Evolutionary conservation across 2,797 vertebrate genomes (phyloP).

Genomic region (Lacerta bilineata): DNA sequence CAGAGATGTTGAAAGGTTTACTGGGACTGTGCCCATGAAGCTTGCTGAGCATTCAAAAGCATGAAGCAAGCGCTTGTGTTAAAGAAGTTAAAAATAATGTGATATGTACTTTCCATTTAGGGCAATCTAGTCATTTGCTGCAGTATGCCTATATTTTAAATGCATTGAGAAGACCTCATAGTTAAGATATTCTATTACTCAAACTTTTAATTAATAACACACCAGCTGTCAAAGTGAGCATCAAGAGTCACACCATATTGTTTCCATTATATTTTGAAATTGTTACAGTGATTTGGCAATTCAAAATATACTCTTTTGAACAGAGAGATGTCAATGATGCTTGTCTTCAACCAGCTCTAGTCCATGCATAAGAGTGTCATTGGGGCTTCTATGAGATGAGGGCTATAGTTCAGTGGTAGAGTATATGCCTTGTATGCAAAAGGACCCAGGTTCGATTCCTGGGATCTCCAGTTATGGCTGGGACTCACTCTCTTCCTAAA

Average conservation of each 20-base stretch:
- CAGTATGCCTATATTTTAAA: slow-evolving; percentile 77
- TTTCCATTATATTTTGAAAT: slow-evolving; percentile 77
- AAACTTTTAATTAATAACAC: slow-evolving; percentile 83
- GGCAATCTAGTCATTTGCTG: slow-evolving; percentile 68
- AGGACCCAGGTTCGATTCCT: too few species aligned
- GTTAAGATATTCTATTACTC: slow-evolving; percentile 77
- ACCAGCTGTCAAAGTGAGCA: slow-evolving; percentile 76
- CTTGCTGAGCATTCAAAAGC: neutral
- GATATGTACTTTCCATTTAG: slow-evolving; percentile 57
- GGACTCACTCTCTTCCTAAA: too few species aligned
- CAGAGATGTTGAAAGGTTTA: neutral
- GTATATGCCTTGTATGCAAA: too few species aligned
- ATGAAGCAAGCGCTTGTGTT: neutral
- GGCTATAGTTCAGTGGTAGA: too few species aligned
- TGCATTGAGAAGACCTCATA: slow-evolving; percentile 76
- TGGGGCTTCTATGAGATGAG: too few species aligned
- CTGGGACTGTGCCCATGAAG: neutral
- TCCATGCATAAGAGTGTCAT: too few species aligned
- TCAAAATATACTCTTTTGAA: slow-evolving; percentile 62
- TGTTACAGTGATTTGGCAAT: slow-evolving; percentile 76
- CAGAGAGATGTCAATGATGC: slow-evolving; percentile 26
- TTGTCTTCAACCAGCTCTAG: neutral
- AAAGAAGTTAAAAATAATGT: neutral
- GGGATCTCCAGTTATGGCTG: too few species aligned
- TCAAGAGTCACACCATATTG: slow-evolving; percentile 77